Conservation (phyloP, 2,797 vertebrate genomes). For the Falco rusticolus region DNA sequence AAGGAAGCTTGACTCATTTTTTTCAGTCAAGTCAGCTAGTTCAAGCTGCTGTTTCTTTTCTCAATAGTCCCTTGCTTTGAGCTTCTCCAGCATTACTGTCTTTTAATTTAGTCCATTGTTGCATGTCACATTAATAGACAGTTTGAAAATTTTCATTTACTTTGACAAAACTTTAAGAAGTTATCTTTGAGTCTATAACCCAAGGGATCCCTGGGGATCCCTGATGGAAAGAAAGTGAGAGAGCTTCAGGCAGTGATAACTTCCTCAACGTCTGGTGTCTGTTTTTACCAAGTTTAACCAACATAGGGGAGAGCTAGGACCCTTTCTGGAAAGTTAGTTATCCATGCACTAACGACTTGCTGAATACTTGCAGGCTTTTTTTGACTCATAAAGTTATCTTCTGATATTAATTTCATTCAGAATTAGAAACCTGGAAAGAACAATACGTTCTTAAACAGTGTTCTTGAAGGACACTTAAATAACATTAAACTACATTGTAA, state of each 20-base stretch:
- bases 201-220: background rate
- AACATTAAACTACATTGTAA: slow-evolving; percentile 2
- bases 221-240: background rate
- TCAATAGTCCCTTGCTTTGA: background rate
- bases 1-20: background rate
- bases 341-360: background rate
- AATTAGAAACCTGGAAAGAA: slow-evolving; percentile 9
- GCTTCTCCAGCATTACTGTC: background rate
- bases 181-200: background rate
- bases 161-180: background rate
- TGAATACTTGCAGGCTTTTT: background rate
- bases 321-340: background rate
- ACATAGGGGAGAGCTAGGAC: background rate
- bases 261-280: background rate
- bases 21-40: background rate
- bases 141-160: background rate
- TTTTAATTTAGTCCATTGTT: background rate
- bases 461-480: background rate
- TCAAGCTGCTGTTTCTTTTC: background rate
- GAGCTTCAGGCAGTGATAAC: background rate
- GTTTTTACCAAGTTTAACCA: background rate
- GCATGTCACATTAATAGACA: background rate
- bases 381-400: background rate
- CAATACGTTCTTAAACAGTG: background rate
- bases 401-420: background rate